phyloP scores from a whole-genome alignment of 1,140 invertebrate species.

The Acromyrmex heyeri region DNA sequence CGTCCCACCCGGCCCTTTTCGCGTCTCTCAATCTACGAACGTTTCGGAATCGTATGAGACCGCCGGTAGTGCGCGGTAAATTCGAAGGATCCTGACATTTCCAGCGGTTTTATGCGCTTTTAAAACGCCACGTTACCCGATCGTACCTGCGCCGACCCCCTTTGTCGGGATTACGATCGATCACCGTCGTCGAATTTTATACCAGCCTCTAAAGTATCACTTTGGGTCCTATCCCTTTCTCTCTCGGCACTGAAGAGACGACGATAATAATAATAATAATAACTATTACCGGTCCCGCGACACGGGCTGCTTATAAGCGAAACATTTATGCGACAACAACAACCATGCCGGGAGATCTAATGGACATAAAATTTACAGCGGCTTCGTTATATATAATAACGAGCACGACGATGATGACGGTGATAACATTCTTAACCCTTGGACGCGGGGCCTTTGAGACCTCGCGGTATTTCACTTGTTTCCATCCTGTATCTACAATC shows the following conservation, averaged over 20 bases:
- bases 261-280: constrained; percentile 10
- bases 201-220: constrained; percentile 17
- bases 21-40: constrained; percentile 54
- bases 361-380: constrained; percentile 42
- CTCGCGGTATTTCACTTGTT: constrained; percentile 55
- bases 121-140: constrained; percentile 6
- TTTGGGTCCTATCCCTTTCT: not conserved
- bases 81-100: constrained; percentile 33
- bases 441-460: constrained; percentile 55
- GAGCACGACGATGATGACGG: constrained; percentile 33
- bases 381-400: constrained; percentile 60
- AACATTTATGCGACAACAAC: constrained; percentile 38
- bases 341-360: constrained; percentile 52
- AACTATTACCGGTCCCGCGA: constrained; percentile 47
- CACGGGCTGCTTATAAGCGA: constrained; percentile 40
- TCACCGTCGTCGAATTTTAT: constrained; percentile 44
- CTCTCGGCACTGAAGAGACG: not conserved
- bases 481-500: constrained; percentile 29
- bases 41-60: constrained; percentile 2
- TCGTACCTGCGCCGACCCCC: not conserved
- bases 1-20: constrained; percentile 62
- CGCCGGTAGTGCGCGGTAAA: constrained; percentile 34
- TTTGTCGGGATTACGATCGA: constrained; percentile 44
- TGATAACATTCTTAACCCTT: constrained; percentile 53
- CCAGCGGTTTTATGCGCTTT: constrained; percentile 51